Evolutionary conservation across 2,888 invertebrate genomes (phyloP).

Genomic region (Lepetodrilus schrolli): DNA sequence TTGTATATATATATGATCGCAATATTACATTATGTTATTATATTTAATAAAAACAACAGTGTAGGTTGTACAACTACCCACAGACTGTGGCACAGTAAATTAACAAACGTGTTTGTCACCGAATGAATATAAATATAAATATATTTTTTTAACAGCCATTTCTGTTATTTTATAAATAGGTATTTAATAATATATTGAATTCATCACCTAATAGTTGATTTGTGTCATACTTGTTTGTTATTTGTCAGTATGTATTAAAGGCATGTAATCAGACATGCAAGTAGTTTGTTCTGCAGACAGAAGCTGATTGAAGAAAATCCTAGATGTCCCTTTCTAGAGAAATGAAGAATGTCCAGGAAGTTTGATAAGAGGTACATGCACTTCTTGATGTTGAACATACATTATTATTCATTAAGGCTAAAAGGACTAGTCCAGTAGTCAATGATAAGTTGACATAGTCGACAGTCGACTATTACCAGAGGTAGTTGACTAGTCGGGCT

Average conservation of each 20-base stretch:
- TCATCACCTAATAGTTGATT: background rate
- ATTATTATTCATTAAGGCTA: background rate
- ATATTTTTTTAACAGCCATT: background rate
- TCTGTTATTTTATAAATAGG: background rate
- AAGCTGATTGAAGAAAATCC: no score
- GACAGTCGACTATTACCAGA: no score
- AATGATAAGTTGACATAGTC: no score
- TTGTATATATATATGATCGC: no score
- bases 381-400: no score
- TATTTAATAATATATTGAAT: background rate
- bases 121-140: background rate
- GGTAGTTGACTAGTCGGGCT: no score
- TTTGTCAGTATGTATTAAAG: no score
- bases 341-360: background rate
- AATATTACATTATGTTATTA: background rate
- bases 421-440: no score
- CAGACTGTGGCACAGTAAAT: background rate
- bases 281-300: no score
- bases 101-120: background rate
- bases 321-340: background rate
- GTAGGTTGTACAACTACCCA: background rate
- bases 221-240: no score
- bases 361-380: background rate
- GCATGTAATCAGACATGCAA: no score
- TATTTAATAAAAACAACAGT: background rate